Conservation (phyloP, 92 coral and sea anemone species). For the Palythoa caribaeorum region DNA sequence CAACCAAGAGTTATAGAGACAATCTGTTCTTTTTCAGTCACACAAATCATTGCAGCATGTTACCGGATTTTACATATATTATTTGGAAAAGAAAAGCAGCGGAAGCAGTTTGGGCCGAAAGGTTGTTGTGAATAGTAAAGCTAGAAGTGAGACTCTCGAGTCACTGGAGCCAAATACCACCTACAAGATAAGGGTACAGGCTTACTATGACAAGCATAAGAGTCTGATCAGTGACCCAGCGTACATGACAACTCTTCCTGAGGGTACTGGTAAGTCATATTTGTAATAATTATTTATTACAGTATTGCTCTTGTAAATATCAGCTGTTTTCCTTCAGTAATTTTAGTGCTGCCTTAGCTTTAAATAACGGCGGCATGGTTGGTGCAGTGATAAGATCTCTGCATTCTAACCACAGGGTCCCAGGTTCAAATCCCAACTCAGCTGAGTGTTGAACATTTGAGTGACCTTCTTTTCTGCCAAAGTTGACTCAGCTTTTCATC, state of each 20-base stretch:
- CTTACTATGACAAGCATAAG: constrained; percentile 51
- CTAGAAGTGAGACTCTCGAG: constrained; percentile 46
- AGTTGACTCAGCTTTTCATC: too few species aligned
- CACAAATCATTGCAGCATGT: neutral
- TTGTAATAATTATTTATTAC: too few species aligned
- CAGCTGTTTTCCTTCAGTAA: too few species aligned
- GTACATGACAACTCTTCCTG: constrained; percentile 56
- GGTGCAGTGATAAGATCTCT: too few species aligned
- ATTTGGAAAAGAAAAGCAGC: constrained; percentile 68
- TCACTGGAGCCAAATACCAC: constrained; percentile 79
- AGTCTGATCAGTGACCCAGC: constrained; percentile 63
- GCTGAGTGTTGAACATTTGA: too few species aligned
- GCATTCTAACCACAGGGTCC: too few species aligned
- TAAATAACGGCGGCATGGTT: too few species aligned
- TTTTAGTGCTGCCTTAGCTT: too few species aligned
- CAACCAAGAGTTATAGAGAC: neutral
- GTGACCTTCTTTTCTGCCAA: too few species aligned
- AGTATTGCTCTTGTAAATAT: too few species aligned
- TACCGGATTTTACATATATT: constrained; percentile 71
- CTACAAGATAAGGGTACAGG: constrained; percentile 76
- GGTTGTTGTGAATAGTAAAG: constrained; percentile 35
- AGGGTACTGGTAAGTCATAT: constrained; percentile 62
- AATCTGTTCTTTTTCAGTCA: constrained; percentile 7
- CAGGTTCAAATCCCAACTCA: too few species aligned
- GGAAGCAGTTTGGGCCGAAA: constrained; percentile 36